Percentiles rank a stretch among this genome's conserved stretches.
Evolutionary conservation across 2,113 vertebrate species (phyloP).

Genomic region (Condylura cristata): DNA sequence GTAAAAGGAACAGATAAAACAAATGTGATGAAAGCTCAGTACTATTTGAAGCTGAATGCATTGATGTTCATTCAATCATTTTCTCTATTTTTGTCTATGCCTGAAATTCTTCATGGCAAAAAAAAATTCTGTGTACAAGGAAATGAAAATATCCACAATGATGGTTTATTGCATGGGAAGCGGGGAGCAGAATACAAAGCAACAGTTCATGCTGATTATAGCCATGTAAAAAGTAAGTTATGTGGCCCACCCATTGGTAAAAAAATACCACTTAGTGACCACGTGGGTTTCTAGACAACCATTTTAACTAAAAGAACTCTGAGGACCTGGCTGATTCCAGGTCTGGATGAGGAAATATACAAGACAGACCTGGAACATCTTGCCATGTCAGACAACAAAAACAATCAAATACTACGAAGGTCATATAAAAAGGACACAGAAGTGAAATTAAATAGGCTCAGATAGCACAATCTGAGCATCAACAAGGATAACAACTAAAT

Average conservation of each 20-base stretch:
- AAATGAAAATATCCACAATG: constrained; percentile 25
- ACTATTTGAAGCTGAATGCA: not conserved
- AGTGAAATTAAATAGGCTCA: not conserved
- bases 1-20: constrained; percentile 1
- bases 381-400: not conserved
- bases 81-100: constrained; percentile 2
- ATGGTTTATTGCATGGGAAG: not conserved
- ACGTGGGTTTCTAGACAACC: not conserved
- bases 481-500: not conserved
- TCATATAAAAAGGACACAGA: not conserved
- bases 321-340: constrained; percentile 31
- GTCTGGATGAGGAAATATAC: not conserved
- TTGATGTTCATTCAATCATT: not conserved
- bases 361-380: not conserved
- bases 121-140: not conserved
- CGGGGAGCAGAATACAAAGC: not conserved
- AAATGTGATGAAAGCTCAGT: constrained; percentile 30
- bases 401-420: not conserved
- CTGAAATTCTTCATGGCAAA: not conserved
- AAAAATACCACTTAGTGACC: not conserved
- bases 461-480: not conserved
- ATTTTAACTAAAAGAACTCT: constrained; percentile 40
- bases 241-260: not conserved
- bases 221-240: not conserved
- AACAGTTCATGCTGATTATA: not conserved